Percentiles rank a stretch among this genome's conserved stretches.
Conservation (phyloP, 2,113 vertebrate genomes). For the Hippocampus zosterae region DNA sequence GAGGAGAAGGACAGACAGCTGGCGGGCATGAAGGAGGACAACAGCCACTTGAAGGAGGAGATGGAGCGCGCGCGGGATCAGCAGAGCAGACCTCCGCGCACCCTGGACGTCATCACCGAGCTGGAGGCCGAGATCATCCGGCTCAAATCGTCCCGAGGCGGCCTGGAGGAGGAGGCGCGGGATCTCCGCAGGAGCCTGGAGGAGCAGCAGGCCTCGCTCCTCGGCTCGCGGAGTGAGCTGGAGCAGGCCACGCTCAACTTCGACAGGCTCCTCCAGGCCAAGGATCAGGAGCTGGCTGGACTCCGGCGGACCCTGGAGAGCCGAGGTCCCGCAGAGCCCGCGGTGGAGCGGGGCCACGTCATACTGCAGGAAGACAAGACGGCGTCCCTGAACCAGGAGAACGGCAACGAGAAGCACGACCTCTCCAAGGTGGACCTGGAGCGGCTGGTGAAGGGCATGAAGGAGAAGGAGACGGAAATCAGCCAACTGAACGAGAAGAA, state of each 20-base stretch:
- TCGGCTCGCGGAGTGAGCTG: conserved; percentile 79
- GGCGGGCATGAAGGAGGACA: conserved; percentile 92
- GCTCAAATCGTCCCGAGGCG: conserved; percentile 74
- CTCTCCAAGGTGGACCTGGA: conserved; percentile 92
- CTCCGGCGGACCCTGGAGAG: conserved; percentile 76
- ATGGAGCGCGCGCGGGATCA: conserved; percentile 87
- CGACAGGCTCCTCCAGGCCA: conserved; percentile 78
- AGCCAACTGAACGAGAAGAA: conserved; percentile 92
- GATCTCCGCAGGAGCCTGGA: conserved; percentile 75
- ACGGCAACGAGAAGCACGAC: conserved; percentile 93
- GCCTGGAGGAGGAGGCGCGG: conserved; percentile 80
- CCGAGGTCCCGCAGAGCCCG: conserved; percentile 67
- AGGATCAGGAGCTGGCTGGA: conserved; percentile 82
- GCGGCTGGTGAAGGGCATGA: conserved; percentile 85
- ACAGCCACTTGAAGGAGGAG: conserved; percentile 94
- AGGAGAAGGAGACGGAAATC: conserved; percentile 92
- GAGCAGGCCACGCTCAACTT: conserved; percentile 81
- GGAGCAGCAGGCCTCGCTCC: conserved; percentile 77
- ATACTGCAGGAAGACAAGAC: conserved; percentile 88
- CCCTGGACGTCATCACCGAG: conserved; percentile 84
- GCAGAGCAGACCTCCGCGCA: conserved; percentile 82
- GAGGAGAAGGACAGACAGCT: conserved; percentile 90
- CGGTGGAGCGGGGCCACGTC: conserved; percentile 59
- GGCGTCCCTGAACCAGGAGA: conserved; percentile 82
- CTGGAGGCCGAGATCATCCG: conserved; percentile 87